phyloP scores from a whole-genome alignment of 2,797 vertebrate genomes.

The Micropoecilia bifurca region DNA sequence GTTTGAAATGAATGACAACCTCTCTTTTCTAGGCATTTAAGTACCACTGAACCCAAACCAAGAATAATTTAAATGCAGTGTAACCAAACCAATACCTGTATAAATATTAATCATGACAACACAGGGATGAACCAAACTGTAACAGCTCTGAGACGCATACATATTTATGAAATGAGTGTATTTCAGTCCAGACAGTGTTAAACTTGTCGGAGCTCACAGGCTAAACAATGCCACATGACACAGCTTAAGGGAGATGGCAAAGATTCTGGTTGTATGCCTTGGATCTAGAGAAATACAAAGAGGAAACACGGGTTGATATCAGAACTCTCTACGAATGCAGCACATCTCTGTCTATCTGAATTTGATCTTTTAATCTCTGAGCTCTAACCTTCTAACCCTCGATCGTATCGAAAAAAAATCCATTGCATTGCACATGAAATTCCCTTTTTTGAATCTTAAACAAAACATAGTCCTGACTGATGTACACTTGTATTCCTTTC shows the following conservation, averaged over 20 bases:
- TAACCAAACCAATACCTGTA: conserved; percentile 43
- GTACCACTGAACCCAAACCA: conserved; percentile 12
- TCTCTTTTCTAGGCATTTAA: conserved; percentile 1
- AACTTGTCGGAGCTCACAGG: conserved; percentile 69
- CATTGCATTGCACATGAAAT: conserved; percentile 35
- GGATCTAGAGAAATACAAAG: conserved; percentile 58
- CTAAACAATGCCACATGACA: conserved; percentile 74
- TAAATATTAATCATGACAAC: conserved; percentile 65
- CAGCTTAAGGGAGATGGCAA: conserved; percentile 65
- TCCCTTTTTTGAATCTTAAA: conserved; percentile 32
- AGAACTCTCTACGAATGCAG: conserved; percentile 30
- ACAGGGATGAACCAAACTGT: conserved; percentile 60
- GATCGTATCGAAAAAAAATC: conserved; percentile 50
- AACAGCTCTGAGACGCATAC: conserved; percentile 68
- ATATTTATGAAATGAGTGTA: conserved; percentile 71
- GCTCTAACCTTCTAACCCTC: conserved; percentile 54
- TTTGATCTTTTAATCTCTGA: conserved; percentile 68
- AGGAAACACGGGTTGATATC: conserved; percentile 50
- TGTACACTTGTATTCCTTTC: conserved; percentile 16
- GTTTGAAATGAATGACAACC: conserved; percentile 19
- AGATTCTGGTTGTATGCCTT: conserved; percentile 64
- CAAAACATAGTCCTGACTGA: conserved; percentile 34
- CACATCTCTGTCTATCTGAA: conserved; percentile 44
- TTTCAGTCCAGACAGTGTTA: conserved; percentile 65
- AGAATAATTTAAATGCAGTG: conserved; percentile 21